A percentile compares a stretch with the other conserved stretches of the same genome.
Evolutionary conservation across 2,797 vertebrate species (phyloP).

Genomic region (Chromobotia macracanthus): DNA sequence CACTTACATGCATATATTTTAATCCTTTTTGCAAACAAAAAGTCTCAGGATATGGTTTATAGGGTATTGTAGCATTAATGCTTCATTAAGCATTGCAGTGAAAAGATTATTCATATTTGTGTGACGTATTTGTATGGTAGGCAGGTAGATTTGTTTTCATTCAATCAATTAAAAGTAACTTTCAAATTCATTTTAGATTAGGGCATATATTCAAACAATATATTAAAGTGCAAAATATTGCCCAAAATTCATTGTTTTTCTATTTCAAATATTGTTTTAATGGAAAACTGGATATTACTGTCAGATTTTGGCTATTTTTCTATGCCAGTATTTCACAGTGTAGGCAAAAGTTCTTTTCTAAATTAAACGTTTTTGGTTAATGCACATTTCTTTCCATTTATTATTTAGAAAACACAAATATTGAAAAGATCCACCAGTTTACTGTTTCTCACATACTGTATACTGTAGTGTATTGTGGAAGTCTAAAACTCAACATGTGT

Average conservation of each 20-base stretch:
- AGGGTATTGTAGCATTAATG: no score
- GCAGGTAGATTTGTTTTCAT: not conserved
- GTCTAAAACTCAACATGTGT: not conserved
- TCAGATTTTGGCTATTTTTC: no score
- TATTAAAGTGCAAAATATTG: no score
- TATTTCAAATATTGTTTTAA: no score
- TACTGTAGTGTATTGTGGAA: not conserved
- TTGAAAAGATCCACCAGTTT: constrained; percentile 9
- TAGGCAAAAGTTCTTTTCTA: no score
- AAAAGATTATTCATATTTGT: not conserved
- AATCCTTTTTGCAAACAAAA: no score
- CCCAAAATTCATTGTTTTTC: no score
- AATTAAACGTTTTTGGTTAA: not conserved
- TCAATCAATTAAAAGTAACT: not conserved
- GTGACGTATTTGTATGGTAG: no score
- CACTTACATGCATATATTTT: no score
- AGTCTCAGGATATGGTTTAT: no score
- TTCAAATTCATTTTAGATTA: not conserved
- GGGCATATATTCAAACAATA: not conserved
- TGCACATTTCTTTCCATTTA: not conserved
- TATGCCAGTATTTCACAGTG: no score
- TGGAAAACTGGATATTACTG: no score
- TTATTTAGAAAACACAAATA: not conserved
- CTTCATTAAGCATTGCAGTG: not conserved
- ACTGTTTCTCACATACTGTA: not conserved